Base-by-base conservation (phyloP, 2,113 vertebrate genomes). In the Tenrec ecaudatus region DNA sequence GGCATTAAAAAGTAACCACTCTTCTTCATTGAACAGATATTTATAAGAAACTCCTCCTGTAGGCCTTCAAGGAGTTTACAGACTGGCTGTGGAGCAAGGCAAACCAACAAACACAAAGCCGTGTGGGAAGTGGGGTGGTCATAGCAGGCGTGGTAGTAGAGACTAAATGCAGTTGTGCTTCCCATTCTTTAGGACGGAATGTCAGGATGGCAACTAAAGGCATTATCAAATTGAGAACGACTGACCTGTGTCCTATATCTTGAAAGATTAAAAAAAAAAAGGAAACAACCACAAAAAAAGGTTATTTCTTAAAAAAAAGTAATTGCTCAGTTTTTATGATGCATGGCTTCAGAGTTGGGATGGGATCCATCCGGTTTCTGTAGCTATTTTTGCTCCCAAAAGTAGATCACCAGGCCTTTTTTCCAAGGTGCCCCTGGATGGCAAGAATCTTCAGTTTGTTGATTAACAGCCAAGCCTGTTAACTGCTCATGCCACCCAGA, bases 21-120 rank as follows among this genome's bases (percentile, higher is more conserved):
- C 9, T 92, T 57, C 84, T 27, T 92, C 66, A 90, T 2, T 86
- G 77, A 68, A 62, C n/a, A 95, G 79, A 27, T 83, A 85, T 93
- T 86, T 88, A 58, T 53, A 62, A 47, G 86, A 78, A 31, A 23
- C 3, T 92, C 17, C 31, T 90, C 40, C 82, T 47, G 53, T 82
- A 60, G 29, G 20, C 47, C 77, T 22, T 90, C 69, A 33, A 43
- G 78, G 43, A 17, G 29, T 29, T 43, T 85, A 82, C 87, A 53
- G 68, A 33, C n/a, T 31, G 0, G 0, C 47, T 60, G 29, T 6
- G 33, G 14, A 38, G 84, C 84, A 96, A 68, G 71, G 47, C 69
- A 90, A 71, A 47, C 82, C 47, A 77, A 33, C 33, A 84, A 76
- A 84, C 82, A 79, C 9, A 58, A 38, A 94, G 69, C 82, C 36